A percentile compares a stretch with the other conserved stretches of the same genome.
Conservation (phyloP, 2,888 invertebrate species). For the Drosophila planitibia region DNA sequence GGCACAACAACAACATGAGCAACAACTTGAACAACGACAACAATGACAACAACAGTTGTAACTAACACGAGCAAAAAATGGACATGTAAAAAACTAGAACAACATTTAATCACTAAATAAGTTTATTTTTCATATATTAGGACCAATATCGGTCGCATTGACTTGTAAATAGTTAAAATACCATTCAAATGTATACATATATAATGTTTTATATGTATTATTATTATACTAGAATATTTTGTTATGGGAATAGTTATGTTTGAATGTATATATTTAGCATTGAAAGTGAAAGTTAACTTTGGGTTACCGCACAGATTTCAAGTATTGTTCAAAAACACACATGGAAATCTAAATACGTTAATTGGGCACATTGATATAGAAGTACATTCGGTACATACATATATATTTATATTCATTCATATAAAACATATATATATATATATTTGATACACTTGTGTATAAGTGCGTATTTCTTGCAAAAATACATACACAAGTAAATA, state of each 20-base stretch:
- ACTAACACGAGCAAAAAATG: constrained; percentile 69
- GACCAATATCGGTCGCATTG: constrained; percentile 69
- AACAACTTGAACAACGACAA: constrained; percentile 49
- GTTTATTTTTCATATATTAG: neutral
- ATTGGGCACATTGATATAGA: constrained; percentile 67
- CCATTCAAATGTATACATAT: constrained; percentile 38
- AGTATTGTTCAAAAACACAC: constrained; percentile 48
- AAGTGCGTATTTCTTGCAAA: neutral
- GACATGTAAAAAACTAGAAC: constrained; percentile 64
- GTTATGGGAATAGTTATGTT: neutral
- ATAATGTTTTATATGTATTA: constrained; percentile 5
- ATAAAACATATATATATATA: constrained; percentile 9
- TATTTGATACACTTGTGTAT: constrained; percentile 22
- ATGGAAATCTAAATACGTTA: constrained; percentile 59
- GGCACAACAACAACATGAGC: constrained; percentile 29
- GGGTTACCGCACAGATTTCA: constrained; percentile 67
- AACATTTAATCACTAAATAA: constrained; percentile 49
- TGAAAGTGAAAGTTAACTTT: constrained; percentile 81
- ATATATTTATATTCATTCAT: neutral
- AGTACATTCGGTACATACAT: constrained; percentile 13
- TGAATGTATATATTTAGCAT: constrained; percentile 23
- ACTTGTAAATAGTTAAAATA: constrained; percentile 70
- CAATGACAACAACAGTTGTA: constrained; percentile 70
- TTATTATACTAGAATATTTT: neutral
- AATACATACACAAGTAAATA: neutral